These are phyloP conservation scores for Blastomussa wellsi DNA, from an alignment of 92 coral and sea anemone genomes.

Conservation along the genomic window DNA sequence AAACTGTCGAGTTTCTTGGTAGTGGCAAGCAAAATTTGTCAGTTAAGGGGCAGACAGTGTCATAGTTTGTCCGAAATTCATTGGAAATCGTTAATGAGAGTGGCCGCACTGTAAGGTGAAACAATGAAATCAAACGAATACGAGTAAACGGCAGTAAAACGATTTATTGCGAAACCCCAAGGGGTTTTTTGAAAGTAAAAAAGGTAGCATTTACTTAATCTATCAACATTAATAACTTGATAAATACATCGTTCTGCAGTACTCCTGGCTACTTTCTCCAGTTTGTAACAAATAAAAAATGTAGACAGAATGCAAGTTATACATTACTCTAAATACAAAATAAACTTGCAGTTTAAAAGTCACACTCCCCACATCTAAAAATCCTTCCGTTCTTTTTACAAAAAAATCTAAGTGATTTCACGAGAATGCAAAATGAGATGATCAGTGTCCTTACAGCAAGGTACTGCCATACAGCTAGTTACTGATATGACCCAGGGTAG, in stretches of 20 bases:
- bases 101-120: too few relatives aligned
- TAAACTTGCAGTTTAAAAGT: background rate
- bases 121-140: constrained; percentile 1
- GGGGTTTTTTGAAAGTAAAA: background rate
- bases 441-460: background rate
- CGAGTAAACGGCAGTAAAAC: background rate
- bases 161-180: constrained; percentile 14
- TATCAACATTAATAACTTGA: constrained; percentile 1
- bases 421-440: background rate
- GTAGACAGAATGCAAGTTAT: background rate
- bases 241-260: background rate
- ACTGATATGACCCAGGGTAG: constrained; percentile 83
- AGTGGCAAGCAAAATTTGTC: too few relatives aligned
- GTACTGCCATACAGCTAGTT: background rate
- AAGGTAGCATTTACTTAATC: background rate
- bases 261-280: background rate
- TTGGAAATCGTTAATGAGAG: too few relatives aligned
- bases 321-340: background rate
- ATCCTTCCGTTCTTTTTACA: background rate
- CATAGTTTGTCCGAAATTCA: too few relatives aligned
- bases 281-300: background rate
- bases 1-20: too few relatives aligned
- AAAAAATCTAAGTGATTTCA: background rate
- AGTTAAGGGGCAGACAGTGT: too few relatives aligned
- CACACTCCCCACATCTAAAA: constrained; percentile 15